Conservation (phyloP, 2,113 vertebrate species). For the Gallinago undulata region DNA sequence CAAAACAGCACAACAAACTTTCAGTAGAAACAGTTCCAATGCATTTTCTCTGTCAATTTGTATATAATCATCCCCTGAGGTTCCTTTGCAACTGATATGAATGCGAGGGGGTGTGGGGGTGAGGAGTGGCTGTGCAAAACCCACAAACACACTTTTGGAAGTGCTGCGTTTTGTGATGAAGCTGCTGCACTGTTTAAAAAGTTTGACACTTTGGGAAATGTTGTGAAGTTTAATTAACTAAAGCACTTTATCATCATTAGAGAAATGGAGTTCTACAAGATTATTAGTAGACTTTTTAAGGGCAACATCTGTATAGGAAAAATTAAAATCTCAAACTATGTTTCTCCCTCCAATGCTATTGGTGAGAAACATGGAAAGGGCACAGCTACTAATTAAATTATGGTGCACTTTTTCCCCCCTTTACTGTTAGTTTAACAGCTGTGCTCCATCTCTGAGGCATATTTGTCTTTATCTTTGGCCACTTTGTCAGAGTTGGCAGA, state of each 20-base stretch:
- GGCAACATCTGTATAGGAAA: constrained; percentile 14
- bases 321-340: background rate
- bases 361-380: background rate
- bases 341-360: background rate
- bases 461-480: constrained; percentile 72
- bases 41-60: background rate
- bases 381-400: constrained; percentile 40
- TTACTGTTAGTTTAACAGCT: constrained; percentile 59
- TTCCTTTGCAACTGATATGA: background rate
- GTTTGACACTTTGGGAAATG: background rate
- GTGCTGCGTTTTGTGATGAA: background rate
- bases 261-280: background rate
- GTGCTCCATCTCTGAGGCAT: constrained; percentile 49
- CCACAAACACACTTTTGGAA: background rate
- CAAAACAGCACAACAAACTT: background rate
- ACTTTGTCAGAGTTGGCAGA: constrained; percentile 72
- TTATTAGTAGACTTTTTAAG: constrained; percentile 17
- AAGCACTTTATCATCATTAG: constrained; percentile 12
- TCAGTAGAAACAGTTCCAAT: background rate
- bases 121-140: background rate
- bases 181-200: background rate
- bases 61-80: background rate
- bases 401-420: background rate
- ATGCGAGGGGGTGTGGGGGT: background rate
- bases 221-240: constrained; percentile 34